Conservation (phyloP, 2,888 invertebrate species). For the Athalia circularis region DNA sequence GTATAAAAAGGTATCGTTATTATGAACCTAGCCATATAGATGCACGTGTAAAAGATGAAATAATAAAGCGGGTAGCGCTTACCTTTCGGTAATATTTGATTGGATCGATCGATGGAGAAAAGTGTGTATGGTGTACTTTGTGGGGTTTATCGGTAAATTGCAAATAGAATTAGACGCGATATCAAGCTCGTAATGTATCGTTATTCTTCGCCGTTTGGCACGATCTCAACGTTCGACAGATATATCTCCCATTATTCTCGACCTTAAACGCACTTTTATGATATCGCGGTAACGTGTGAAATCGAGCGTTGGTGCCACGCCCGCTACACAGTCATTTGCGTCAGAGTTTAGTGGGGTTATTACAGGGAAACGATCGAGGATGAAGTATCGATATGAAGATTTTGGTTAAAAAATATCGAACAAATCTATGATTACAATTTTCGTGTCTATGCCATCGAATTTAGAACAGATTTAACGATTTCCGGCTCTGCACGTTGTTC, state of each 20-base stretch:
- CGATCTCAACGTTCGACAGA: conserved; percentile 38
- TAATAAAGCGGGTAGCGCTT: no score
- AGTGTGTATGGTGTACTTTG: background rate
- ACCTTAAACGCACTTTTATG: conserved; percentile 36
- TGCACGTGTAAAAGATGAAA: no score
- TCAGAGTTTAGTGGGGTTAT: conserved; percentile 13
- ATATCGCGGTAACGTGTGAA: conserved; percentile 28
- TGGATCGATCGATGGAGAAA: background rate
- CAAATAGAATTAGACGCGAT: conserved; percentile 11
- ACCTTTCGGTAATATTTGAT: background rate
- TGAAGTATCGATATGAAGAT: background rate
- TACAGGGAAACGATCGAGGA: conserved; percentile 1
- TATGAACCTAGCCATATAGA: no score
- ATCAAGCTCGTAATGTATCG: conserved; percentile 17
- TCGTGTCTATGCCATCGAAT: no score
- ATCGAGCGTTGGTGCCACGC: conserved; percentile 38
- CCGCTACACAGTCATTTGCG: conserved; percentile 29
- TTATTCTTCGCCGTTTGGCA: conserved; percentile 39
- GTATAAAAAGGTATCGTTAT: no score
- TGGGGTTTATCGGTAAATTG: conserved; percentile 3
- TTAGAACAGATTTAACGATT: no score
- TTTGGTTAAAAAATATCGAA: background rate
- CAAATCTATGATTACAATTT: no score
- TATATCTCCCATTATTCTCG: conserved; percentile 30
- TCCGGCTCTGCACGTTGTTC: no score